Conservation (phyloP, 2,113 vertebrate species). For the Aegotheles bennettii region DNA sequence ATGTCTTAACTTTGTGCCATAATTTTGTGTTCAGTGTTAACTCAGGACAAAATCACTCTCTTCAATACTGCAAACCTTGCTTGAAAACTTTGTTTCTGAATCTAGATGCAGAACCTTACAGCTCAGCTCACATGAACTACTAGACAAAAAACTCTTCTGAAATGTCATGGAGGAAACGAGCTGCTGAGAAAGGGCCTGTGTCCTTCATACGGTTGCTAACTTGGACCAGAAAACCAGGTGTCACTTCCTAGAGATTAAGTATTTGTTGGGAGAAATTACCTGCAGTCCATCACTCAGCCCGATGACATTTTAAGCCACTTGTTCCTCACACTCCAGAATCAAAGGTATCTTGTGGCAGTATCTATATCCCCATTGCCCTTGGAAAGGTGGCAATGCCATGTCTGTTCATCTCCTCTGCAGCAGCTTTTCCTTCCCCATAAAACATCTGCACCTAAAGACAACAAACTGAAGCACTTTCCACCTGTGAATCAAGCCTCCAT, state of each 20-base stretch:
- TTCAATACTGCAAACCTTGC: background rate
- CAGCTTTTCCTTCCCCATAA: background rate
- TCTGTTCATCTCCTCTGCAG: background rate
- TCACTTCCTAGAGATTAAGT: background rate
- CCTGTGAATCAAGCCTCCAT: background rate
- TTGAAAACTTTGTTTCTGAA: background rate
- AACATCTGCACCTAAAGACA: background rate
- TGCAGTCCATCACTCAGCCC: background rate
- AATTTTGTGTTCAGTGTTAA: background rate
- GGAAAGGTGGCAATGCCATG: background rate
- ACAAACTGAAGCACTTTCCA: background rate
- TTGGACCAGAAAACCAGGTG: background rate
- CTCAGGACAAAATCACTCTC: background rate
- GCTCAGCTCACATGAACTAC: background rate
- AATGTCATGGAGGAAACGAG: background rate
- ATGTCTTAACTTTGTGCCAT: background rate
- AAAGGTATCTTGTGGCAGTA: background rate
- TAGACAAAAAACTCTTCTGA: background rate
- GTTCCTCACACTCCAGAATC: background rate
- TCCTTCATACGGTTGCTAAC: background rate
- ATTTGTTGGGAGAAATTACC: background rate
- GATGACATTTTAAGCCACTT: background rate
- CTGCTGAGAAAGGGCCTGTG: background rate
- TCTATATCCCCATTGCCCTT: background rate
- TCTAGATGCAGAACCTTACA: background rate